These are phyloP conservation scores for Stomatorhinus ivindoensis DNA, from an alignment of 2,113 vertebrate genomes.

Conservation along the genomic window DNA sequence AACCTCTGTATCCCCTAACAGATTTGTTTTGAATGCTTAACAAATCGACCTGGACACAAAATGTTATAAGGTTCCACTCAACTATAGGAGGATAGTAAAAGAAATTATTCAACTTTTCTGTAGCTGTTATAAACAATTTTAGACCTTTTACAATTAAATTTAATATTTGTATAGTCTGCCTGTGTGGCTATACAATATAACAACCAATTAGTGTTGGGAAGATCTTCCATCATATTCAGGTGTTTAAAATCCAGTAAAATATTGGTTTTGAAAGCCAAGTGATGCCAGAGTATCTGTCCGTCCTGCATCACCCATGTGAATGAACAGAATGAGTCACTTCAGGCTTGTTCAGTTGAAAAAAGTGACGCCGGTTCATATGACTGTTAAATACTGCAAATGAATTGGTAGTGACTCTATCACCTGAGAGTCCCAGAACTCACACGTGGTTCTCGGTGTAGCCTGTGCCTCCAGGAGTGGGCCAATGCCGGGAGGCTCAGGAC, in stretches of 20 bases:
- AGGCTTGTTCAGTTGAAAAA: background rate
- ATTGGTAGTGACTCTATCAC: background rate
- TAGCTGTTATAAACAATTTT: background rate
- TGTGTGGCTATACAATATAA: background rate
- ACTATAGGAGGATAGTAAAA: background rate
- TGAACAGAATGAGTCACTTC: constrained; percentile 3
- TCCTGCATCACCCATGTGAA: background rate
- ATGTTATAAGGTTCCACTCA: background rate
- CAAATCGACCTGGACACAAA: background rate
- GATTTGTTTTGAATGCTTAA: background rate
- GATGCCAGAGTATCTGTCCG: background rate
- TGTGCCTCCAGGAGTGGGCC: background rate
- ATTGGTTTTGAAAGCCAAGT: background rate
- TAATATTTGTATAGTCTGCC: background rate
- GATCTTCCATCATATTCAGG: background rate
- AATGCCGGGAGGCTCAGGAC: too few species aligned
- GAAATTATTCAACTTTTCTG: background rate
- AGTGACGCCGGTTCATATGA: constrained; percentile 19
- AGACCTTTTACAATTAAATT: background rate
- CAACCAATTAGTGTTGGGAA: background rate
- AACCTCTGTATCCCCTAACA: background rate
- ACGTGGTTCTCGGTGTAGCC: background rate
- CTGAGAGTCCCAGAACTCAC: background rate
- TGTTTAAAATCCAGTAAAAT: background rate
- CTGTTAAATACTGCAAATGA: constrained; percentile 13